A percentile compares a stretch with the other conserved stretches of the same genome.
Conservation (phyloP, 53 echinoderm and acorn worm species). For the Echinarachnius parma region DNA sequence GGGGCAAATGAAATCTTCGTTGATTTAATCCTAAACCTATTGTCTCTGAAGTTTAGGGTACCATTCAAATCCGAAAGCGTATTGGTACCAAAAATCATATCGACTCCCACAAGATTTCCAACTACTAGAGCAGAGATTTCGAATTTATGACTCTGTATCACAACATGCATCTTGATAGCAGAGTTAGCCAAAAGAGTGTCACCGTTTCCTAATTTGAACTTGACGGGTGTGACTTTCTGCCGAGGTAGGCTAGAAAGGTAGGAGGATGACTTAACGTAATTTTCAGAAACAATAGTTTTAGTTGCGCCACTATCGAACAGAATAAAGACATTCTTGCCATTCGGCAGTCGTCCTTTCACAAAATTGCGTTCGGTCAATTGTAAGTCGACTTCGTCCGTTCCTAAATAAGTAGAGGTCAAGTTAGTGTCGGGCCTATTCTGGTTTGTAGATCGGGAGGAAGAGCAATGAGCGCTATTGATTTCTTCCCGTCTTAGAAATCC, state of each 20-base stretch:
- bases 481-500: too few relatives aligned
- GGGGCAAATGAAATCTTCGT: slow-evolving; percentile 14
- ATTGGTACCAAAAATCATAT: slow-evolving; percentile 34
- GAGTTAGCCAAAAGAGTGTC: background rate
- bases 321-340: slow-evolving; percentile 30
- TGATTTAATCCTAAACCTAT: slow-evolving; percentile 17
- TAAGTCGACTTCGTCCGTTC: too few relatives aligned
- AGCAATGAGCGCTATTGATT: too few relatives aligned
- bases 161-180: background rate
- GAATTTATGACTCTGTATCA: slow-evolving; percentile 10
- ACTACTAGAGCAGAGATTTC: slow-evolving; percentile 17
- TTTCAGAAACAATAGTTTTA: slow-evolving; percentile 4
- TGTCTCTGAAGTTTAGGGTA: slow-evolving; percentile 12
- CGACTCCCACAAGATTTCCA: slow-evolving; percentile 8
- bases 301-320: slow-evolving; percentile 54
- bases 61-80: slow-evolving; percentile 32
- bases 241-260: background rate
- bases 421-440: too few relatives aligned
- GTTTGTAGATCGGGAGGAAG: too few relatives aligned
- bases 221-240: background rate
- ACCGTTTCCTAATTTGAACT: slow-evolving; percentile 23
- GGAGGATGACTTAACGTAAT: slow-evolving; percentile 2
- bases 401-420: slow-evolving; percentile 20
- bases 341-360: slow-evolving; percentile 14
- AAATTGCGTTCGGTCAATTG: too few relatives aligned